phyloP scores from a whole-genome alignment of 2,888 invertebrate species.

The Nineta flava region DNA sequence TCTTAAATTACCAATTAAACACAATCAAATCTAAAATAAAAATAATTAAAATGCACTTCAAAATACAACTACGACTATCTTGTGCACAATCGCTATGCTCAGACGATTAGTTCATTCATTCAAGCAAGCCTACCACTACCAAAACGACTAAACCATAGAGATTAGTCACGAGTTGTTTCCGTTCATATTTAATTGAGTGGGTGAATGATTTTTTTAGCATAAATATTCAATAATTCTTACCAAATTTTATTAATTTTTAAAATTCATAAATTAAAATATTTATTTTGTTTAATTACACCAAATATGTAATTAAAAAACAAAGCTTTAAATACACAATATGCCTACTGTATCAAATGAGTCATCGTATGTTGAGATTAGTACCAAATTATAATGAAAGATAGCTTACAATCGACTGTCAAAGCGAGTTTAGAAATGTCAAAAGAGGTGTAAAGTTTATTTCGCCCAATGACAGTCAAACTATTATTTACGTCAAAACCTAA shows the following conservation, averaged over 20 bases:
- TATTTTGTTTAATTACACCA: background rate
- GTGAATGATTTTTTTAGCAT: background rate
- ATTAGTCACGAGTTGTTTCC: background rate
- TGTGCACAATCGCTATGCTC: background rate
- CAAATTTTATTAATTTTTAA: background rate
- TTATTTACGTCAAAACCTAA: background rate
- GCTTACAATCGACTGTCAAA: background rate
- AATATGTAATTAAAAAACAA: background rate
- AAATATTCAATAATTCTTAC: background rate
- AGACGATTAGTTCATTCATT: background rate
- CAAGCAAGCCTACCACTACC: background rate
- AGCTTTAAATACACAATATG: background rate
- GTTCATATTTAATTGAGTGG: background rate
- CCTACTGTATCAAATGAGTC: background rate
- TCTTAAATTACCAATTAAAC: background rate
- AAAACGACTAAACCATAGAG: background rate
- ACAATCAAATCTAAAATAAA: background rate
- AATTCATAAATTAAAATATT: background rate
- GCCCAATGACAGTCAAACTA: background rate
- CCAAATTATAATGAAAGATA: background rate
- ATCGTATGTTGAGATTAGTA: background rate
- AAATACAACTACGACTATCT: constrained; percentile 2
- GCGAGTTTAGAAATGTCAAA: background rate
- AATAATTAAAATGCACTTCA: background rate
- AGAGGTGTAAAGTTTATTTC: background rate